Evolutionary conservation across 2,797 vertebrate species (phyloP).

Genomic region (Mormyrops boulengeri): DNA sequence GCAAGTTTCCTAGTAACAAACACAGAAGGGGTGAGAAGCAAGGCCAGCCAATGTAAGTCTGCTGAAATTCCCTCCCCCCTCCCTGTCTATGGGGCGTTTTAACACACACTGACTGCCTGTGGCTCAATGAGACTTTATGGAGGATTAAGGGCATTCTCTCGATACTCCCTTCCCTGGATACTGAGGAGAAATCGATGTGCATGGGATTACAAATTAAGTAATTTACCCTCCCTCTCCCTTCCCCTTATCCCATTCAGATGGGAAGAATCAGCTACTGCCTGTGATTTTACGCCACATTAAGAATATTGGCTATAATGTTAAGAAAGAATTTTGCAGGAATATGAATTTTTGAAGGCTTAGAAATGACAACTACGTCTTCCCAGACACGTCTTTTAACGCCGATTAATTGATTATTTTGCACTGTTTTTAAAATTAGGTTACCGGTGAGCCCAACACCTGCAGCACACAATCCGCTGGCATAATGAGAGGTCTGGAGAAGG

Average conservation of each 20-base stretch:
- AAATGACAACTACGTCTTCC: neutral
- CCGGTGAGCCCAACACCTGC: neutral
- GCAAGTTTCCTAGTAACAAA: conserved; percentile 4
- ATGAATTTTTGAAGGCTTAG: neutral
- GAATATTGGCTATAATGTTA: neutral
- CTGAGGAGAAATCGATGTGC: neutral
- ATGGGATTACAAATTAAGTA: neutral
- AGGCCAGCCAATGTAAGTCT: neutral
- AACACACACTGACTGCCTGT: neutral
- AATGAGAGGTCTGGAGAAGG: neutral
- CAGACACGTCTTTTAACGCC: neutral
- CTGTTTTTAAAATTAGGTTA: neutral
- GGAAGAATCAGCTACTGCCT: neutral
- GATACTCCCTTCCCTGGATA: neutral
- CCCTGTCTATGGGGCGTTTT: neutral
- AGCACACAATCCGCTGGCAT: neutral
- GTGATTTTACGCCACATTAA: neutral
- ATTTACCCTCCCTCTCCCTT: neutral
- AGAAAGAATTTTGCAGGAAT: neutral
- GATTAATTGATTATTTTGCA: neutral
- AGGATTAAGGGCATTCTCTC: neutral
- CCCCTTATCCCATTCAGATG: neutral
- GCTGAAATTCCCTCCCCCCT: neutral
- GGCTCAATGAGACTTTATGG: neutral
- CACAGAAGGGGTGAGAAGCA: neutral